A percentile compares a stretch with the other conserved stretches of the same genome.
Evolutionary conservation across 2,888 invertebrate species (phyloP).

Genomic region (Teleiodes luculella): DNA sequence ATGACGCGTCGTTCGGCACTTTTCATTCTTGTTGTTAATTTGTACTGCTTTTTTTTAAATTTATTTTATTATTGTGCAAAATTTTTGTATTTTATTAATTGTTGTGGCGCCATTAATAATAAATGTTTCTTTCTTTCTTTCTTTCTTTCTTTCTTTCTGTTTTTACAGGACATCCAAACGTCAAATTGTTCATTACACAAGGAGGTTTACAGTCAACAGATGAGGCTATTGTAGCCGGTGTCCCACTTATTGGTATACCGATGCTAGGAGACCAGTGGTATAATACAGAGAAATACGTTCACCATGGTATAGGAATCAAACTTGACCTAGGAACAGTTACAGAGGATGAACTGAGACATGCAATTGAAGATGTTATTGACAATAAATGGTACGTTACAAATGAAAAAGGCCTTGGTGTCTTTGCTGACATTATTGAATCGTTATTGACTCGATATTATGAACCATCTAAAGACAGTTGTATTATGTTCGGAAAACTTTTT

Average conservation of each 20-base stretch:
- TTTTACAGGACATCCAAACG: slow-evolving; percentile 66
- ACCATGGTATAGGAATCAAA: slow-evolving; percentile 40
- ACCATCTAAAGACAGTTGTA: no score
- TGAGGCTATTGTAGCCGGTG: slow-evolving; percentile 58
- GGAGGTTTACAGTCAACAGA: slow-evolving; percentile 68
- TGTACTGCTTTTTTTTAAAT: no score
- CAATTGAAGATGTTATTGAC: slow-evolving; percentile 36
- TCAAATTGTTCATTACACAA: slow-evolving; percentile 70
- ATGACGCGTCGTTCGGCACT: no score
- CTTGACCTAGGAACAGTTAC: slow-evolving; percentile 36
- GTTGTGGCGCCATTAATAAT: no score
- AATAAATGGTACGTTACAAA: slow-evolving; percentile 37
- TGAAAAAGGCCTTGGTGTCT: background rate
- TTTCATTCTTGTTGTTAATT: no score
- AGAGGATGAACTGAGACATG: slow-evolving; percentile 36
- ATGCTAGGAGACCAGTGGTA: slow-evolving; percentile 63
- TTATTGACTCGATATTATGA: no score
- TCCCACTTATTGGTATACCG: slow-evolving; percentile 61
- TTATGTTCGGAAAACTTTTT: no score
- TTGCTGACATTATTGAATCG: no score
- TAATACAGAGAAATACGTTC: slow-evolving; percentile 49
- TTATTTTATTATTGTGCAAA: no score
- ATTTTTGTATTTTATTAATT: no score
- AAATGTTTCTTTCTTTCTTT: no score
- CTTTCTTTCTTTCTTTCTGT: no score